These are phyloP conservation scores for Philonicus albiceps DNA, from an alignment of 2,888 invertebrate genomes.

Conservation along the genomic window DNA sequence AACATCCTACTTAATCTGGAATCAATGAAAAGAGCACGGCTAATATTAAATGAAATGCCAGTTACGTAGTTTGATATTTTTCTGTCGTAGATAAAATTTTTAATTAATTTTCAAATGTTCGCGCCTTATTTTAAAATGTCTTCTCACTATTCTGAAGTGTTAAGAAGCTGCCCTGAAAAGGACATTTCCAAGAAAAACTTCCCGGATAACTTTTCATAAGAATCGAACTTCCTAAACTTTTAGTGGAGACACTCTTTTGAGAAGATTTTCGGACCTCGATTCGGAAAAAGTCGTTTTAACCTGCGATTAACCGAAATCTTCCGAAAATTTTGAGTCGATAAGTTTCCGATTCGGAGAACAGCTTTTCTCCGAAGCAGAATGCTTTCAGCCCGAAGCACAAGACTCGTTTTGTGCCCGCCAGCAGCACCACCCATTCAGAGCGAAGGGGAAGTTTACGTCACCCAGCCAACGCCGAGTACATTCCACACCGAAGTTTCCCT, in stretches of 20 bases:
- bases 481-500: neutral
- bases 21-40: no score
- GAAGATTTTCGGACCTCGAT: neutral
- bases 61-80: no score
- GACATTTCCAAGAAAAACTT: neutral
- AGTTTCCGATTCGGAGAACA: neutral
- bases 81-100: no score
- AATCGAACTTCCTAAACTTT: no score
- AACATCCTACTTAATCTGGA: no score
- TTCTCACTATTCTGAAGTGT: neutral
- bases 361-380: neutral
- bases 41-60: no score
- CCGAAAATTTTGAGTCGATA: neutral
- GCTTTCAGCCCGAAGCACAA: neutral
- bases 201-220: no score
- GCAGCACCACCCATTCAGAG: neutral
- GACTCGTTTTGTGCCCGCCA: neutral
- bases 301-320: neutral
- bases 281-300: neutral
- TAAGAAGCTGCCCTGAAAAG: neutral
- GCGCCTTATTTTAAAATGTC: neutral
- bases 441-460: neutral
- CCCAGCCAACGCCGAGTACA: neutral
- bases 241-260: no score
- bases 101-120: neutral